Conservation (phyloP, 2,888 invertebrate genomes). For the Leucoma salicis region DNA sequence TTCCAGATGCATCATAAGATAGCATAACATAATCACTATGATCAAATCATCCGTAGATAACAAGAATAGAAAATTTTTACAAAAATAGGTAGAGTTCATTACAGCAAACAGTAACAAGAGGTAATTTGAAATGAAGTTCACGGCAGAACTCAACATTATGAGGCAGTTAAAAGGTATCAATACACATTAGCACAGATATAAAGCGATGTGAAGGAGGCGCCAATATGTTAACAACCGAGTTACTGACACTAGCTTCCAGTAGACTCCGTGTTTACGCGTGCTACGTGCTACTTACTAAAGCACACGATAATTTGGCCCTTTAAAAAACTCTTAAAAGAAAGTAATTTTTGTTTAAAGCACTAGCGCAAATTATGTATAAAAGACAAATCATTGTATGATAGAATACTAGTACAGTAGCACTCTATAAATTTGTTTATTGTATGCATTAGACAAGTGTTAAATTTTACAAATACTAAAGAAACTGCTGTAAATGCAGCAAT, state of each 20-base stretch:
- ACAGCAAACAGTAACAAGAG: too few species aligned
- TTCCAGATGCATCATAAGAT: too few species aligned
- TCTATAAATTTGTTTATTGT: background rate
- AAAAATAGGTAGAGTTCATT: too few species aligned
- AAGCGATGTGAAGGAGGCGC: conserved; percentile 20
- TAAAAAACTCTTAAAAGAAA: conserved; percentile 4
- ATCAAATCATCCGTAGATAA: too few species aligned
- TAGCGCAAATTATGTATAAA: conserved; percentile 2
- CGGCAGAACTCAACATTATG: conserved; percentile 27
- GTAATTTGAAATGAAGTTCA: conserved; percentile 20
- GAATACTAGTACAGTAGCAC: background rate
- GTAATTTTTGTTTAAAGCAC: conserved; percentile 3
- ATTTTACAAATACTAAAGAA: conserved; percentile 47
- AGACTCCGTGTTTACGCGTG: conserved; percentile 18
- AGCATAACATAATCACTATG: too few species aligned
- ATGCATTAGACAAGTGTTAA: too few species aligned
- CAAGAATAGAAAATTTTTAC: too few species aligned
- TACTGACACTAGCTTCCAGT: conserved; percentile 12
- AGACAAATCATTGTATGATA: background rate
- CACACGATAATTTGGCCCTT: conserved; percentile 15
- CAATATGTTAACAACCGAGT: conserved; percentile 9
- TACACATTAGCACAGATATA: conserved; percentile 25
- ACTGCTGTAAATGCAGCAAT: conserved; percentile 23
- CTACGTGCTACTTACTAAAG: conserved; percentile 14
- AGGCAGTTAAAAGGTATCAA: conserved; percentile 25